Base-by-base conservation (phyloP, 2,888 invertebrate species). In the Geophilus truncorum region DNA sequence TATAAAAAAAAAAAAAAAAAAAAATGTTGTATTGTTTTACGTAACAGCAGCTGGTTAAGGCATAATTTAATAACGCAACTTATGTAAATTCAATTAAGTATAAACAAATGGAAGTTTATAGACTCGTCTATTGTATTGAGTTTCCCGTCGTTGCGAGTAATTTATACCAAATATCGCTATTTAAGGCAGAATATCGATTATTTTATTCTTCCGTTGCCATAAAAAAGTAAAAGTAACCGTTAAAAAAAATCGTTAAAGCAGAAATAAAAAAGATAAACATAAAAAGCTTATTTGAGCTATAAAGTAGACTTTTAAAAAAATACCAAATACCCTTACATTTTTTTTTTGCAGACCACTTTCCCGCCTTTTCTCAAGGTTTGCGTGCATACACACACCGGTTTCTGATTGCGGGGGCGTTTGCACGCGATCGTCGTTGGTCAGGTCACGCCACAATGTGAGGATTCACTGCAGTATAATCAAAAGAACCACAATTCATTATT, bases 311-410 rank as follows among this genome's bases (percentile, higher is more conserved):
- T 62, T 23, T 25, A 62, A 57, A 57, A 62, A 57, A 57, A 57
- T 62, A 62, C 9, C 9, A 62, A 62, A 62, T 62, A 62, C 62
- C 62, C 28, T 23, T 62, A 62, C 62, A 62, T 62, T 62, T 62
- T 62, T 62, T 57, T 57, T n/a, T 62, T 23, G 12, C 23, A 7
- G 1, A 23, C 62, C 62, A 62, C 62, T 62, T 62, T 62, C 62
- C 62, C 62, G 62, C 62, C 62, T 62, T 62, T 62, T 62, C 62
- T 62, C 62, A 62, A 62, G 62, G 62, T 62, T 62, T 62, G 62
- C 62, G 62, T 62, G 62, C 62, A 62, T 28, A 62, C 25, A 15
- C 25, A 28, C 12, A 62, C 62, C 25, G 62, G 9, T 62, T 62
- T 62, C 62, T 62, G 62, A 62, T 62, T 62, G 62, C 62, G 62